Evolutionary conservation across 2,888 invertebrate genomes (phyloP), one percentile per base, ranked within the genome.

Genomic region (Aphidius colemani): DNA sequence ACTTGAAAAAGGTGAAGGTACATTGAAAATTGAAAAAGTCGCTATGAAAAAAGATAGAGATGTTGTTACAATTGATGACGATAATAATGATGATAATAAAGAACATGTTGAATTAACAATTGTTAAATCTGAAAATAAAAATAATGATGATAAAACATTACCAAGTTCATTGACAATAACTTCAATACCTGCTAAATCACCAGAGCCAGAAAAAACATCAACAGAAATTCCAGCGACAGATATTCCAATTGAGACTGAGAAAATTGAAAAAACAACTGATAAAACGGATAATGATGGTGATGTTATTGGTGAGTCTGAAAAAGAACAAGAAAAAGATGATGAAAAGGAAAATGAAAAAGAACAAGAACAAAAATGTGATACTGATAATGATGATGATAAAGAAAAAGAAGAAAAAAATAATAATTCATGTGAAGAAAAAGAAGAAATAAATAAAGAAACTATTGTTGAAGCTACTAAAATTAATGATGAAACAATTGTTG

Each of bases 1-100:
- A 75, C 75, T 88, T 18, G 88, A 88, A 71, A 88, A 88, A 71
- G 87, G 87, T 7, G 88, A 88, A 75, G 88, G 87, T 10, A 88
- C 87, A 1, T 77, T 88, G 53, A 87, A 88, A 75, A 88, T 88
- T 59, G 88, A 88, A 75, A 88, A 88, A 76, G 86, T 88, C 7
- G 85, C 84, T 4, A 75, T 85, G 41, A 87, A 86, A 69, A 86
- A 86, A 68, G 86, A 87, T 70, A 74, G 74, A 50, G 75, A 77
- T 13, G 71, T 76, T 10, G 76, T 76, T 43, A 71, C 72, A 45
- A 71, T 72, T 43, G 18, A 65, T 4, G 83, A 77, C 40, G 64
- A 74, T 13, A 82, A 82, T 55, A 66, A 63, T 9, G 55, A 51
- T 44, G 79, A 77, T 11, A 18, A 18, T 30, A 80, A 78, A 45